Evolutionary conservation across 2,113 vertebrate genomes (phyloP), one percentile per base, ranked within the genome.

Genomic region (Camelus bactrianus): DNA sequence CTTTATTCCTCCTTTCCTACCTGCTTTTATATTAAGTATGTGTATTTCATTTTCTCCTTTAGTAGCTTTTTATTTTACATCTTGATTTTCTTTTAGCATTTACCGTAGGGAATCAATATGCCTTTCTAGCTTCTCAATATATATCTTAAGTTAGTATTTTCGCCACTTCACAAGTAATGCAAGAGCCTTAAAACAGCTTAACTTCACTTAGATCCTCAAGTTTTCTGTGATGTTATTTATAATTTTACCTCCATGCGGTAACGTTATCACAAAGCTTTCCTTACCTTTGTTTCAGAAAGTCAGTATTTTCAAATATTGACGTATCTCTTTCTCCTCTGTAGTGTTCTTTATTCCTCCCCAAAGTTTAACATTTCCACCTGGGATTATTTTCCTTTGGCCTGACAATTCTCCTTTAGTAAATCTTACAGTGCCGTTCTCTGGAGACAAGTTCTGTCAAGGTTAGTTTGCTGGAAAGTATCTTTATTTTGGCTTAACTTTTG

Each of bases 401-500:
- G n/a, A 86, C 91, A 82, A n/a, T 60, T 65, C 73, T 77, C 14
- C 16, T 69, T 88, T 48, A 35, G 19, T 76, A 80, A 93, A 35
- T 83, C 15, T 89, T 69, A 38, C 1, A 48, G 26, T 90, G 35
- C 19, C 9, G 30, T 93, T 83, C 50, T 79, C 38, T 67, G 28
- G 20, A 90, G n/a, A 91, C 54, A 89, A 89, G 60, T 15, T 77
- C n/a, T 42, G 30, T 83, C 19, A 56, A 50, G 30, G 5, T 60
- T 96, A 85, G 15, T 90, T 88, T 50, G 30, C 84, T 76, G 42
- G 20, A 80, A 95, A 93, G 46, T 35, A 30, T 67, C 60, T 82
- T 94, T 89, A 80, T 50, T 85, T 96, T 96, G 28, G 54, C 54
- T 92, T 93, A n/a, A 76, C 48, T 77, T 54, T 77, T 85, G 73